Evolutionary conservation across 2,113 vertebrate species (phyloP).

Genomic region (Acrocephalus kingi): DNA sequence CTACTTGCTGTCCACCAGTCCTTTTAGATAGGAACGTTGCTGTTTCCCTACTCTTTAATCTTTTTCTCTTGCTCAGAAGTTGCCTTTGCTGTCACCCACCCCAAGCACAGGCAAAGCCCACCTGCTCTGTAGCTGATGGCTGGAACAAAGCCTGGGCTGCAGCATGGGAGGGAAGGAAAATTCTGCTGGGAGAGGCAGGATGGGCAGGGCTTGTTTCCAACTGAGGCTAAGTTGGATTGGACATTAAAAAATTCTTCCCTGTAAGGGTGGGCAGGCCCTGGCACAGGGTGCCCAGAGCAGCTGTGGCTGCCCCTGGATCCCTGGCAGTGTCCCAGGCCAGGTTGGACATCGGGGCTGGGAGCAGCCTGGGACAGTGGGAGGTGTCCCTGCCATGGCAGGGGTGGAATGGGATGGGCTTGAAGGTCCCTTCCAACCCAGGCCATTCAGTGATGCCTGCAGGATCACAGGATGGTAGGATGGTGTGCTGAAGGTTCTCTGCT

Average conservation of each 20-base stretch:
- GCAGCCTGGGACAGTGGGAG: fast-evolving
- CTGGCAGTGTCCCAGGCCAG: not conserved
- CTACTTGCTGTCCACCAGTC: constrained; percentile 9
- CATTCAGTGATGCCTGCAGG: too few species aligned
- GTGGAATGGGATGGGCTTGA: fast-evolving
- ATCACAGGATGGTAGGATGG: not conserved
- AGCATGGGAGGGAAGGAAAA: not conserved
- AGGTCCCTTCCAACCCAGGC: not conserved
- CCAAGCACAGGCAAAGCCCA: not conserved
- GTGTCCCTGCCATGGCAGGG: not conserved
- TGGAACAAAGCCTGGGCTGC: not conserved
- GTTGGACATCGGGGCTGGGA: not conserved
- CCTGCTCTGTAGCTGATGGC: not conserved
- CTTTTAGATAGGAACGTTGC: not conserved
- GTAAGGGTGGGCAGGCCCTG: fast-evolving
- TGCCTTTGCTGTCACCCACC: not conserved
- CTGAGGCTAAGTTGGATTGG: not conserved
- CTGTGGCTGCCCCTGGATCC: not conserved
- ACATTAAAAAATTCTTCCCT: not conserved
- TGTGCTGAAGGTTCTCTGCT: not conserved
- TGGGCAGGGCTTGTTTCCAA: not conserved
- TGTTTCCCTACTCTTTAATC: not conserved
- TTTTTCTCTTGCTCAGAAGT: not conserved
- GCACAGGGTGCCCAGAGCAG: not conserved
- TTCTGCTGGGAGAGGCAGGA: not conserved